phyloP scores from a whole-genome alignment of 2,797 vertebrate species.

The Enteromius treurensis region DNA sequence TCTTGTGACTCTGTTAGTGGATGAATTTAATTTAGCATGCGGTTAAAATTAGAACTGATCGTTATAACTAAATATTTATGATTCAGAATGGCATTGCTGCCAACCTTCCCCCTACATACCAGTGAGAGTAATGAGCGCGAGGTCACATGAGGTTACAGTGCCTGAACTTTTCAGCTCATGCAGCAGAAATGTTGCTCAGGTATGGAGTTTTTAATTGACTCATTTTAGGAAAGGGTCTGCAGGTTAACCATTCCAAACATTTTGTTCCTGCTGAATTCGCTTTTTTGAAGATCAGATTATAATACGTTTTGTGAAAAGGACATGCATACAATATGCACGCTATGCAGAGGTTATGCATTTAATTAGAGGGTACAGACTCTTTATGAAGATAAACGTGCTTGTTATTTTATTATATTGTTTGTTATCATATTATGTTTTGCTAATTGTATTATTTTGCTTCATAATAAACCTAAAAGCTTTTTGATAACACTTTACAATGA shows the following conservation, averaged over 20 bases:
- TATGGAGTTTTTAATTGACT: conserved; percentile 30
- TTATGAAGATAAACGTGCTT: not conserved
- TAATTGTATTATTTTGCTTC: not conserved
- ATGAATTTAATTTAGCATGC: conserved; percentile 7
- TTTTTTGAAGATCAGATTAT: conserved; percentile 15
- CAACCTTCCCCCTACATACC: not conserved
- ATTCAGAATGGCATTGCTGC: not conserved
- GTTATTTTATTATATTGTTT: not conserved
- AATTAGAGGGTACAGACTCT: conserved; percentile 1
- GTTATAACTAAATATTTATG: conserved; percentile 36
- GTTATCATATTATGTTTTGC: not conserved
- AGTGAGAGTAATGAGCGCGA: conserved; percentile 21
- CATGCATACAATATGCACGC: conserved; percentile 9
- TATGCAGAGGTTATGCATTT: not conserved
- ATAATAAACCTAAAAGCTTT: not conserved
- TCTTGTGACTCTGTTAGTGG: not conserved
- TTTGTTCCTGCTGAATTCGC: conserved; percentile 24
- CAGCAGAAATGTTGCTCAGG: conserved; percentile 22
- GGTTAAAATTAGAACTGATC: conserved; percentile 12
- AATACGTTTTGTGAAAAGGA: not conserved
- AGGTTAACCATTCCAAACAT: not conserved
- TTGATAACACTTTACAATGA: too few relatives aligned
- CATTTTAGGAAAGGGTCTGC: conserved; percentile 20
- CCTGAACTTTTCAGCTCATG: conserved; percentile 34
- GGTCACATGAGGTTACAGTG: conserved; percentile 19